Evolutionary conservation across 2,113 vertebrate genomes (phyloP).

Genomic region (Alethe diademata): DNA sequence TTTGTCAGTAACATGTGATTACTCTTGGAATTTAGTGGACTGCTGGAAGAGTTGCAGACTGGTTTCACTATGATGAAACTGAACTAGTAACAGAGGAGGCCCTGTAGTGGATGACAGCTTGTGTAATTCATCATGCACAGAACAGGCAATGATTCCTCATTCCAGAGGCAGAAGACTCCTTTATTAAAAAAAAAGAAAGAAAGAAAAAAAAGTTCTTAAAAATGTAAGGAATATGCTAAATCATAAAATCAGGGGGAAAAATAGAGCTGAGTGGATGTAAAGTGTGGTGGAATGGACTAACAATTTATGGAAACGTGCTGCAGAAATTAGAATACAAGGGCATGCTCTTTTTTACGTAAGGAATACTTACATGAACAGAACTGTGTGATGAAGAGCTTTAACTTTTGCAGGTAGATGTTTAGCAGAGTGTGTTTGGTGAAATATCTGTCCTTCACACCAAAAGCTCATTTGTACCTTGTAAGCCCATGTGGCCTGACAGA

Average conservation of each 20-base stretch:
- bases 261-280: background rate
- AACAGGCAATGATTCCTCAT: background rate
- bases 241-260: background rate
- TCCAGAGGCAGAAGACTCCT: background rate
- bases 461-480: constrained; percentile 35
- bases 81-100: background rate
- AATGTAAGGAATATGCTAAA: background rate
- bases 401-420: background rate
- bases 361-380: background rate
- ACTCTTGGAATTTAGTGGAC: background rate
- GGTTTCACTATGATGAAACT: background rate
- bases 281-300: background rate
- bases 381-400: constrained; percentile 1
- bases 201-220: background rate
- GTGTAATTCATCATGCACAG: background rate
- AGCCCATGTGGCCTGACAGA: constrained; percentile 33
- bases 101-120: background rate
- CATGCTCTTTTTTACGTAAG: background rate
- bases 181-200: background rate
- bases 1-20: background rate
- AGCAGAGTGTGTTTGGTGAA: constrained; percentile 3
- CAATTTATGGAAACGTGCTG: background rate
- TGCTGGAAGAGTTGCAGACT: background rate
- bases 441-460: constrained; percentile 27
- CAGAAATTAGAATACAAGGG: background rate